phyloP scores from a whole-genome alignment of 23 tunicate species.

The Clavelina lepadiformis region DNA sequence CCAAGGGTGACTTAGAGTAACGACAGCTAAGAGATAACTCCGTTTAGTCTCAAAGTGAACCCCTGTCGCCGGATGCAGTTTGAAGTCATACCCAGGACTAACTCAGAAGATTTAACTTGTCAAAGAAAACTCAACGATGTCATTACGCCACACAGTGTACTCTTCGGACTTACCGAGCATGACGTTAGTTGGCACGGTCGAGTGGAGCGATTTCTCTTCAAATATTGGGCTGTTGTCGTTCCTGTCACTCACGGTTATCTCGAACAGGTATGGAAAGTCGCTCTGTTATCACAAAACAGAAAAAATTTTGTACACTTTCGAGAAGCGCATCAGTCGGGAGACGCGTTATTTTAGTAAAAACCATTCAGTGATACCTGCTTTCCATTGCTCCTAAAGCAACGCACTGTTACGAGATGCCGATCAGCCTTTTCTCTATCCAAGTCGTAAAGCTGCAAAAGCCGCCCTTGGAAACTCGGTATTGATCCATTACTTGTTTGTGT shows the following conservation, averaged over 20 bases:
- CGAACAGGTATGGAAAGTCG: neutral
- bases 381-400: neutral
- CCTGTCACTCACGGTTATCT: conserved; percentile 16
- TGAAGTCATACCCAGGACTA: too few relatives aligned
- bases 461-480: too few relatives aligned
- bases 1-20: too few relatives aligned
- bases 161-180: conserved; percentile 6
- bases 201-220: conserved; percentile 12
- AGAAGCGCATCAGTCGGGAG: too few relatives aligned
- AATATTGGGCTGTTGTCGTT: conserved; percentile 57
- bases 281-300: neutral
- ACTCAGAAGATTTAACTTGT: too few relatives aligned
- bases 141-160: too few relatives aligned
- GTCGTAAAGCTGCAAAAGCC: conserved; percentile 17
- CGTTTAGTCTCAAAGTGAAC: too few relatives aligned
- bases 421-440: conserved; percentile 23
- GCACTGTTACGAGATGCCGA: conserved; percentile 15
- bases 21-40: too few relatives aligned
- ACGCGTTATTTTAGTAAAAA: neutral
- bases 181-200: conserved; percentile 8
- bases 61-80: too few relatives aligned
- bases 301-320: too few relatives aligned
- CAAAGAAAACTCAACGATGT: too few relatives aligned
- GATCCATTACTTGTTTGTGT: too few relatives aligned
- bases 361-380: neutral